Base-by-base conservation (phyloP, 2,797 vertebrate genomes). In the Psittacula echo region DNA sequence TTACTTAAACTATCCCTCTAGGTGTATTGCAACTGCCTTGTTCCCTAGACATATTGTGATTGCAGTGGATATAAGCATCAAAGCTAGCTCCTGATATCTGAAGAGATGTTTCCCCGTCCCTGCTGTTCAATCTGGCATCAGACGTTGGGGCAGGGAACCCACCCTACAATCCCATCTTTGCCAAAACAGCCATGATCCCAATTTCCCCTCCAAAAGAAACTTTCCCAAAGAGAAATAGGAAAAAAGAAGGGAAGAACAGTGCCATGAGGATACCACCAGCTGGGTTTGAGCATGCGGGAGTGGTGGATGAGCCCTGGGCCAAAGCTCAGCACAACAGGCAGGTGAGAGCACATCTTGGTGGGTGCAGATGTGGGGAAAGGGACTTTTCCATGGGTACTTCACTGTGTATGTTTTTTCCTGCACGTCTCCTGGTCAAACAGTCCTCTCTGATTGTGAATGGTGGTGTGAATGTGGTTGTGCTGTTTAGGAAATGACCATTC, bases 91-190 rank as follows among this genome's bases (percentile, higher is more conserved):
- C 41, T 61, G 54, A 29, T 5, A 1, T 41, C 71, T 70, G 34
- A 22, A 15, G n/a, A 74, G 41, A 37, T 19, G 34, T 34, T 82
- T 48, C 34, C 14, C 14, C 5, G 11, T 30, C 30, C 41, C 5
- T 1, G 21, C 10, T 1, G 2, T 11, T 58, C 29, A 60, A 9
- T 0, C 1, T 10, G 32, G 65, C 20, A 29, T 65, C 1, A 2
- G 58, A 14, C 42, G 9, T 48, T 50, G 14, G 51, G 58, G 24
- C 60, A 26, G 30, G 30, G 30, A 22, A 37, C 11, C 34, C 26
- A 51, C 11, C 4, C 39, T 34, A n/a, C 51, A 60, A 66, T 70
- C 10, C 27, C 37, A 24, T 44, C 79, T 37, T 44, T 44, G 39
- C 21, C 21, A 78, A 78, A 72, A 21, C 60, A 72, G 32, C 14